phyloP scores from a whole-genome alignment of 2,797 vertebrate genomes.

The Coregonus ussuriensis region DNA sequence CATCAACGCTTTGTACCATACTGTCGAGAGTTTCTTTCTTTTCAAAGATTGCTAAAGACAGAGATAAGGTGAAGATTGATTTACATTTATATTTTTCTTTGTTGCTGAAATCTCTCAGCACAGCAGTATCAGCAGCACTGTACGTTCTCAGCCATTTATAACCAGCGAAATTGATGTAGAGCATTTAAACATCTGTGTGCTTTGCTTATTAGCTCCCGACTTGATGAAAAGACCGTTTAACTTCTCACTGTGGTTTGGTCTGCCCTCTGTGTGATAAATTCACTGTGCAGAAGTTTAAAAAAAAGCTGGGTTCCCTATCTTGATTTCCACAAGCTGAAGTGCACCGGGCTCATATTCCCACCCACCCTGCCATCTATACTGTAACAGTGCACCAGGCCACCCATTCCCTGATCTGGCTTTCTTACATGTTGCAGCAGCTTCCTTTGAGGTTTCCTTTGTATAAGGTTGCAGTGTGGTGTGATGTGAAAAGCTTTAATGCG shows the following conservation, averaged over 20 bases:
- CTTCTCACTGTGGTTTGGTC: neutral
- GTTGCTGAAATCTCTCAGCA: neutral
- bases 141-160: neutral
- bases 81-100: neutral
- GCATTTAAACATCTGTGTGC: neutral
- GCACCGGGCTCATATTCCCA: neutral
- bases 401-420: neutral
- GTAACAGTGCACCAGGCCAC: neutral
- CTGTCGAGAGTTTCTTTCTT: neutral
- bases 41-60: conserved; percentile 5
- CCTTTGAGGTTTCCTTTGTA: neutral
- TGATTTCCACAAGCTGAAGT: neutral
- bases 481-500: conserved; percentile 14
- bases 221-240: neutral
- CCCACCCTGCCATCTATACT: neutral
- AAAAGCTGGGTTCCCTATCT: neutral
- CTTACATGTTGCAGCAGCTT: neutral
- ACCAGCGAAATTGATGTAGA: neutral
- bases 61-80: neutral
- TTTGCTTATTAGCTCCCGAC: neutral
- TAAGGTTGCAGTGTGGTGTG: neutral
- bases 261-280: neutral
- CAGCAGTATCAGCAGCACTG: neutral
- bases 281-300: neutral
- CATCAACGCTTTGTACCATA: conserved; percentile 1